Conservation (phyloP, 2,888 invertebrate species). For the Apoda limacodes region DNA sequence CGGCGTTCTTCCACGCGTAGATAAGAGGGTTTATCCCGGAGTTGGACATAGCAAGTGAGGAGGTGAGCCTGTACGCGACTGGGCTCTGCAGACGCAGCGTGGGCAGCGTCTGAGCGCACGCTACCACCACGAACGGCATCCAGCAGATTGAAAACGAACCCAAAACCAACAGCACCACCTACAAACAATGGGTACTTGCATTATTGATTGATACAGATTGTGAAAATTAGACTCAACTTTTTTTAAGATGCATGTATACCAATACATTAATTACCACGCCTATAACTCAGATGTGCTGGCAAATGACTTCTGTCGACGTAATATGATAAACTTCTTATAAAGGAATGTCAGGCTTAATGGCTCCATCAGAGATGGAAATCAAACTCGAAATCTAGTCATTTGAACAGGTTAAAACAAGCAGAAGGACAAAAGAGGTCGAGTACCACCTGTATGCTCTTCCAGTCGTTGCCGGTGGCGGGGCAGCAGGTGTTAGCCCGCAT, state of each 20-base stretch:
- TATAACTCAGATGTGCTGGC: too few relatives aligned
- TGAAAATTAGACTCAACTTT: too few relatives aligned
- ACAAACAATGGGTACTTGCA: conserved; percentile 35
- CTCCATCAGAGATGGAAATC: too few relatives aligned
- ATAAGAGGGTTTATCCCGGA: conserved; percentile 86
- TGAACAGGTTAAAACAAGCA: too few relatives aligned
- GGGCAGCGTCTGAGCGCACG: conserved; percentile 71
- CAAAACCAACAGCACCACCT: conserved; percentile 82
- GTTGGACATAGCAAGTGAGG: conserved; percentile 81
- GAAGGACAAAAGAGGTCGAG: too few relatives aligned
- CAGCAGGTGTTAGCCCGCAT: conserved; percentile 72
- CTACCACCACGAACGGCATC: conserved; percentile 82
- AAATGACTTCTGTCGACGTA: too few relatives aligned
- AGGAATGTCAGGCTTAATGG: too few relatives aligned
- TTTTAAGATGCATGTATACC: too few relatives aligned
- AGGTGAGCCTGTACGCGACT: conserved; percentile 72
- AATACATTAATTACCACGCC: too few relatives aligned
- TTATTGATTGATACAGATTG: background rate
- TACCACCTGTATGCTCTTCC: conserved; percentile 82
- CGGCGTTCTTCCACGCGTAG: conserved; percentile 87
- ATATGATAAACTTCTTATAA: too few relatives aligned
- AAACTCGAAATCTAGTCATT: too few relatives aligned
- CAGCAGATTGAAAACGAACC: conserved; percentile 86
- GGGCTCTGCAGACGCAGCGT: conserved; percentile 61
- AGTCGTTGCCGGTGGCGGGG: conserved; percentile 71